Evolutionary conservation across 2,797 vertebrate species (phyloP), one percentile per base, ranked within the genome.

Genomic region (Betta splendens): DNA sequence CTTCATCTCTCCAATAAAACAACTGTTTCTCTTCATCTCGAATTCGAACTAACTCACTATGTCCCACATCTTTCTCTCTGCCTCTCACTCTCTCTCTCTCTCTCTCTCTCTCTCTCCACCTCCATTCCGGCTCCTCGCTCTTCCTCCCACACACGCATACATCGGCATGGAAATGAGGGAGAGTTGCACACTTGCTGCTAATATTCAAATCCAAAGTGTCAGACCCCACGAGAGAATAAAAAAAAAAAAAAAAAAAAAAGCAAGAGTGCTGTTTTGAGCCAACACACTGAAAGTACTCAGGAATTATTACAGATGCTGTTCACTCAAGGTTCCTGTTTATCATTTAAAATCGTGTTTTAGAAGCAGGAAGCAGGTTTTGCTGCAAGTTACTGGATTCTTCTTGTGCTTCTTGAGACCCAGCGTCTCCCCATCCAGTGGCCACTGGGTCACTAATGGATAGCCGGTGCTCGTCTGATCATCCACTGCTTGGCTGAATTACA

Each of bases 91-190:
- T n/a, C n/a, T n/a, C n/a, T n/a, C n/a, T n/a, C 57, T 69, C 61
- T 43, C 23, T 64, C 57, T 61, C 53, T 42, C 62, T 62, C 45
- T 43, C 56, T 45, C 61, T 60, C 54, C 69, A 55, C 66, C 75
- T 80, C 73, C 67, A 48, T 70, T 64, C 37, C 65, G 7, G 51
- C 61, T 72, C 52, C 68, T 71, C 68, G 36, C 71, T 80, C 73
- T 54, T 77, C 83, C 86, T 81, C 86, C 86, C 79, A 89, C 89
- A 77, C 82, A 73, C 12, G 72, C 71, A 79, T 83, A 87, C 45
- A 79, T 85, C 57, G 44, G 64, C 59, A 86, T 86, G 81, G 70
- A 88, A 83, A 87, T 85, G 72, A 84, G 80, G 61, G 57, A 69
- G 51, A 59, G 74, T 45, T 59, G 60, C 65, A 77, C 56, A 64